Conservation (phyloP, 2,113 vertebrate genomes). For the Tetrax tetrax region DNA sequence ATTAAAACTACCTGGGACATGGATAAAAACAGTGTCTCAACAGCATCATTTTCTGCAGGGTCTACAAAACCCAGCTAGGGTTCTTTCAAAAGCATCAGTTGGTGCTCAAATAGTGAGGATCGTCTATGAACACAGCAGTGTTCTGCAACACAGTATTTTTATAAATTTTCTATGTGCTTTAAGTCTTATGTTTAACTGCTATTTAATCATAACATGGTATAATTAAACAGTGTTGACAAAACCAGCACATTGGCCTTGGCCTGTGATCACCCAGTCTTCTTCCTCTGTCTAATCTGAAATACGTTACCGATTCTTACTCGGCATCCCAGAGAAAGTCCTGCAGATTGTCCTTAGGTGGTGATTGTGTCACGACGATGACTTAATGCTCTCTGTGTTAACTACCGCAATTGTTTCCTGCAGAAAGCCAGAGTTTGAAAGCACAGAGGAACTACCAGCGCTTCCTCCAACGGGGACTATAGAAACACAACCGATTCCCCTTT, state of each 20-base stretch:
- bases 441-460: neutral
- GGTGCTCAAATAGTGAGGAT: neutral
- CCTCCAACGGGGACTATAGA: fast-evolving
- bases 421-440: neutral
- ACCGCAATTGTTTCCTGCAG: neutral
- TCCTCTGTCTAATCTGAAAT: neutral
- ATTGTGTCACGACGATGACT: neutral
- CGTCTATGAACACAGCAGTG: neutral
- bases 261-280: neutral
- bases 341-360: neutral
- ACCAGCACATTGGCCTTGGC: neutral
- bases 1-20: neutral
- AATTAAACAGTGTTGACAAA: neutral
- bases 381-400: neutral
- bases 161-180: neutral
- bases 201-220: neutral
- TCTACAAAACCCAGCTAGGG: neutral
- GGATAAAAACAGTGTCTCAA: neutral
- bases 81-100: neutral
- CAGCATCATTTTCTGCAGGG: neutral
- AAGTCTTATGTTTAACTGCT: neutral
- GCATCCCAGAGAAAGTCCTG: neutral
- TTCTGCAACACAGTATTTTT: neutral
- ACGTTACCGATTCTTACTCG: fast-evolving
- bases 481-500: neutral